Percentiles rank a stretch among this genome's conserved stretches.
phyloP scores from a whole-genome alignment of 2,888 invertebrate species.

The Aphidoletes aphidimyza region DNA sequence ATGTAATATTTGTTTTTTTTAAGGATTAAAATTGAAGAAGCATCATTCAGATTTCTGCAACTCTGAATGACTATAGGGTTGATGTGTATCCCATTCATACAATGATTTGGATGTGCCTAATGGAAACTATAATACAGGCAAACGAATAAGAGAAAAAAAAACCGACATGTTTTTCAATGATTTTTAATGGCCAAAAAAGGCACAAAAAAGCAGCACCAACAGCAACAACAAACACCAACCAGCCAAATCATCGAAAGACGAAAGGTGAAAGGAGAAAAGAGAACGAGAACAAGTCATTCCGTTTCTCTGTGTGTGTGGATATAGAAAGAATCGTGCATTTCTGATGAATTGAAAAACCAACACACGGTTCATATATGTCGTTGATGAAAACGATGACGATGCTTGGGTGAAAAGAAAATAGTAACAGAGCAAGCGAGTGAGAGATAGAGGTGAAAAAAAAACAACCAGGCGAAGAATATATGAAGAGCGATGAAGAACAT shows the following conservation, averaged over 20 bases:
- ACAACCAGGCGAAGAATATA: no score
- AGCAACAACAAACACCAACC: background rate
- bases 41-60: background rate
- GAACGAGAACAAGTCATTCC: slow-evolving; percentile 33
- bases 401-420: background rate
- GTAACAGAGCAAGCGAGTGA: background rate
- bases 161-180: slow-evolving; percentile 3
- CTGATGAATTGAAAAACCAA: slow-evolving; percentile 42
- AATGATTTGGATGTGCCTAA: no score
- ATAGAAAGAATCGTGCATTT: slow-evolving; percentile 30
- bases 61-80: background rate
- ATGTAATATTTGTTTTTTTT: slow-evolving; percentile 20
- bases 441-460: no score
- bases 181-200: slow-evolving; percentile 47
- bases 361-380: slow-evolving; percentile 51
- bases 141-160: background rate
- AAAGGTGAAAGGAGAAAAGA: slow-evolving; percentile 51
- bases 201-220: background rate
- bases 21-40: slow-evolving; percentile 5
- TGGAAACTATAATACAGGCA: no score
- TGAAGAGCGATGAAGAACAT: slow-evolving; percentile 4
- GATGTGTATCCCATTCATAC: background rate
- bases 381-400: no score
- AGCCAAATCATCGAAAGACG: slow-evolving; percentile 6
- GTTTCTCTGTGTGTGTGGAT: no score